Conservation (phyloP, 2,113 vertebrate genomes). For the Petroica traversi region DNA sequence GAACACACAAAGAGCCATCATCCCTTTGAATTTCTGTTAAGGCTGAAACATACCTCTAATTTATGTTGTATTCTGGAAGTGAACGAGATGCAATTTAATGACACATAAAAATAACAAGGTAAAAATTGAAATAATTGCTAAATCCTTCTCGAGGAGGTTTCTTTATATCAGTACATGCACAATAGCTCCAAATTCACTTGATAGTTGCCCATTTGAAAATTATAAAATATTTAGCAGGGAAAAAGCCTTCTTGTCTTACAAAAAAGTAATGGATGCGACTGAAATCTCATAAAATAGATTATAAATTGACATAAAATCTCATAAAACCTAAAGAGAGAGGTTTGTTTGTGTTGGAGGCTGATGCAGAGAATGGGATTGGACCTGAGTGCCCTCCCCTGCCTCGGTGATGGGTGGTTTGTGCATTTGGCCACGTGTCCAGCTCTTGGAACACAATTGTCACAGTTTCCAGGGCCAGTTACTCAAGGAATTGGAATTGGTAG, state of each 20-base stretch:
- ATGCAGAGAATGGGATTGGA: not conserved
- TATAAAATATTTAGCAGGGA: not conserved
- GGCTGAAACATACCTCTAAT: not conserved
- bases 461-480: not conserved
- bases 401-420: not conserved
- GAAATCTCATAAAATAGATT: not conserved
- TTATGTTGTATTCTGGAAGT: not conserved
- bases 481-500: not conserved
- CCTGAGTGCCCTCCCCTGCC: not conserved
- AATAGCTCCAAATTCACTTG: not conserved
- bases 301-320: too few relatives aligned
- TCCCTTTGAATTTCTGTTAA: not conserved
- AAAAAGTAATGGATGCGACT: too few relatives aligned
- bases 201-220: not conserved
- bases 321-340: not conserved
- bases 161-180: not conserved
- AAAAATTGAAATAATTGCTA: not conserved
- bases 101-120: not conserved
- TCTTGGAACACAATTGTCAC: not conserved
- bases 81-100: not conserved
- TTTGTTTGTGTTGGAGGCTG: not conserved
- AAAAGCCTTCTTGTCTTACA: not conserved
- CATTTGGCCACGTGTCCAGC: not conserved
- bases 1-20: not conserved
- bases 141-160: not conserved